Conservation (phyloP, 2,113 vertebrate genomes). For the Cromileptes altivelis region DNA sequence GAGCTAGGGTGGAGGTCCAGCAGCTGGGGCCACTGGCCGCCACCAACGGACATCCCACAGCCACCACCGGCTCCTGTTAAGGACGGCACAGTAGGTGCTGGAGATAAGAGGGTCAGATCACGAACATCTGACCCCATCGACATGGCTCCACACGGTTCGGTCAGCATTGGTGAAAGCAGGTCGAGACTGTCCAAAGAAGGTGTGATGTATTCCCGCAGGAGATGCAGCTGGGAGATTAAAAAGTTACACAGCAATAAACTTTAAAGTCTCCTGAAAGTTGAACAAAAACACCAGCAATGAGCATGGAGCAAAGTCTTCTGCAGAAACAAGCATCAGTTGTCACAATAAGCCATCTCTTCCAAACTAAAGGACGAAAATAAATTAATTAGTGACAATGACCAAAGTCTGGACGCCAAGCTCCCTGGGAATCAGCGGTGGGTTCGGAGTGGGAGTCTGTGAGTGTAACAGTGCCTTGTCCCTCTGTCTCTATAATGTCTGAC, state of each 20-base stretch:
- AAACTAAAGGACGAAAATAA: conserved; percentile 17
- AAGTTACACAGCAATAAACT: conserved; percentile 22
- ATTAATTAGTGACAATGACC: neutral
- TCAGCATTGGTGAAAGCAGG: conserved; percentile 74
- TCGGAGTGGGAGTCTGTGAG: conserved; percentile 70
- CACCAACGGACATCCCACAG: conserved; percentile 90
- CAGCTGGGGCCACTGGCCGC: conserved; percentile 94
- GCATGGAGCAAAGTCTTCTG: conserved; percentile 4
- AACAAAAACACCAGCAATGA: conserved; percentile 20
- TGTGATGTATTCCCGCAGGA: conserved; percentile 55
- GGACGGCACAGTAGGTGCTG: conserved; percentile 88
- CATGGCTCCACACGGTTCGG: conserved; percentile 85
- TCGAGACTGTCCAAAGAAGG: conserved; percentile 42
- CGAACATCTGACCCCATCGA: conserved; percentile 95
- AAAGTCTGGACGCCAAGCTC: conserved; percentile 46
- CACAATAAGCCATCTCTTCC: conserved; percentile 56
- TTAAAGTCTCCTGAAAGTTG: conserved; percentile 7
- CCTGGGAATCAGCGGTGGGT: conserved; percentile 15
- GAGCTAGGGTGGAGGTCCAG: conserved; percentile 94
- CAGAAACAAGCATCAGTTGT: conserved; percentile 40
- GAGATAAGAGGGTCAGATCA: conserved; percentile 89
- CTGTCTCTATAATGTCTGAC: conserved; percentile 87
- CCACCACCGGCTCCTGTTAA: conserved; percentile 87
- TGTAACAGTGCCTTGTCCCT: conserved; percentile 85
- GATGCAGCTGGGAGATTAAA: conserved; percentile 13